A percentile compares a stretch with the other conserved stretches of the same genome.
Evolutionary conservation across 2,113 vertebrate genomes (phyloP).

Genomic region (Triplophysa rosa): DNA sequence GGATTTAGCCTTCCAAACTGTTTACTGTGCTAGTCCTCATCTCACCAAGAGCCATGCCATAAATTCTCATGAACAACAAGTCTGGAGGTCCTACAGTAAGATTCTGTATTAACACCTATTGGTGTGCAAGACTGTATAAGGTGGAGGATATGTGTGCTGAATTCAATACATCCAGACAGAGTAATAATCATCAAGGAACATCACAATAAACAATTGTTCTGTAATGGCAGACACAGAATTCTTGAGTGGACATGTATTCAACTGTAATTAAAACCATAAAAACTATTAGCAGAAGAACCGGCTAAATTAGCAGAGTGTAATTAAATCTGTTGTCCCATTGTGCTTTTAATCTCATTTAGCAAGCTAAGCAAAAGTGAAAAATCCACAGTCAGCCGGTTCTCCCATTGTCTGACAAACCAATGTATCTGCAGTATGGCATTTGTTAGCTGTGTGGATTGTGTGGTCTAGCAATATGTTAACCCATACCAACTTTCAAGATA

Average conservation of each 20-base stretch:
- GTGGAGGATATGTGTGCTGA: background rate
- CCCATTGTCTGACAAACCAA: background rate
- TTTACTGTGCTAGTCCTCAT: background rate
- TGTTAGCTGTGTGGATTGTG: conserved; percentile 48
- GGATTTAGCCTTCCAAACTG: conserved; percentile 43
- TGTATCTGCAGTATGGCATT: conserved; percentile 49
- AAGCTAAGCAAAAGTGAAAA: conserved; percentile 41
- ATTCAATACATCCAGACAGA: background rate
- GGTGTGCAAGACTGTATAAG: background rate
- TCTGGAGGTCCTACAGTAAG: background rate
- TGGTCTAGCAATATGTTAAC: conserved; percentile 52
- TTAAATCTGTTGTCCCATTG: conserved; percentile 54
- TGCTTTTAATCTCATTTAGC: conserved; percentile 44
- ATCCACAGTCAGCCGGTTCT: conserved; percentile 40
- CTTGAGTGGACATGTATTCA: conserved; percentile 31
- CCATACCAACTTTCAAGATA: background rate
- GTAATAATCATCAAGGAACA: background rate
- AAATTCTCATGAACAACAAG: background rate
- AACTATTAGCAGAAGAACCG: conserved; percentile 50
- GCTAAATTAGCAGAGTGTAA: conserved; percentile 53
- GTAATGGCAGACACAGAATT: too few relatives aligned
- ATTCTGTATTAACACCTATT: background rate
- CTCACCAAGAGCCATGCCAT: background rate
- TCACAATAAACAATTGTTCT: too few relatives aligned
- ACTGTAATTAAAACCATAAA: conserved; percentile 60